Conservation (phyloP, 2,797 vertebrate genomes). For the Rhinoraja longicauda region DNA sequence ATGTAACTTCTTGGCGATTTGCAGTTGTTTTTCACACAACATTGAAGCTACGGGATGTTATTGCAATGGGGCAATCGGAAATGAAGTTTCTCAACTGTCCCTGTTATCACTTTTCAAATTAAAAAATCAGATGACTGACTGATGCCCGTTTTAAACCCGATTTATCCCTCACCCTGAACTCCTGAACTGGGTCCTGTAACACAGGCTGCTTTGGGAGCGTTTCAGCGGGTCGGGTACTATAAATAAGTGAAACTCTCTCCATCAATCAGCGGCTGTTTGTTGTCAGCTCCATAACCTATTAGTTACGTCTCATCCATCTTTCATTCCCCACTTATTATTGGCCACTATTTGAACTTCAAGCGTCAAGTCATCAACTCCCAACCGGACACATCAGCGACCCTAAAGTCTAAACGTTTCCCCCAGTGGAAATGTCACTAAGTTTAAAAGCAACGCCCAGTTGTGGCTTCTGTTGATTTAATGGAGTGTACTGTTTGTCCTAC, state of each 20-base stretch:
- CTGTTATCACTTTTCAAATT: neutral
- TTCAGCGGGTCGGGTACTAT: neutral
- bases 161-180: neutral
- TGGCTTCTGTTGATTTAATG: neutral
- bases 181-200: neutral
- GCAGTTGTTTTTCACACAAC: too few species aligned
- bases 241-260: slow-evolving; percentile 24
- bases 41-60: neutral
- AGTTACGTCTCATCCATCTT: neutral
- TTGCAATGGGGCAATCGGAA: neutral
- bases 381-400: neutral
- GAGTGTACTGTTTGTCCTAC: neutral
- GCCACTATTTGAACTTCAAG: neutral
- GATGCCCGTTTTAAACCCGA: neutral
- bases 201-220: neutral
- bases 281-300: neutral
- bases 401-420: neutral
- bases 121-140: neutral
- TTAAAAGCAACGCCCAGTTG: neutral
- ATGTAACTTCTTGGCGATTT: neutral
- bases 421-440: neutral
- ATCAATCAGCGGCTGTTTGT: neutral
- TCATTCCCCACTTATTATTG: neutral
- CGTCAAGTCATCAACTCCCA: neutral
- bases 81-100: neutral